Base-by-base conservation (phyloP, 1,140 invertebrate species). In the Lepidostoma basale region DNA sequence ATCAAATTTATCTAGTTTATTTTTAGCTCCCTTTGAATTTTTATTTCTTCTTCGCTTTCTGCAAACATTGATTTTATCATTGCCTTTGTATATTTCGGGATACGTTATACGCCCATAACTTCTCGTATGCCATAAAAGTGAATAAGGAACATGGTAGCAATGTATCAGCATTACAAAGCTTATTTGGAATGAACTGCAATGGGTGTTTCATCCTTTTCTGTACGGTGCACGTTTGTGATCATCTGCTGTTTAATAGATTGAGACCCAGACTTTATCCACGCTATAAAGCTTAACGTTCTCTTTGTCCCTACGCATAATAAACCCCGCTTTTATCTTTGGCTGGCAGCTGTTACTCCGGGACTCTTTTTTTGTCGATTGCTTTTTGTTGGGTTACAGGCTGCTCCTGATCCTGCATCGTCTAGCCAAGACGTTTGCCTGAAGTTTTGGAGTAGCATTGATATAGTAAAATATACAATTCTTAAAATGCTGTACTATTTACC, bases 221-320 rank as follows among this genome's bases (percentile, higher is more conserved):
- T 26, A 5, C 49, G 14, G 23, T 28, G 26, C 10, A 16, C 12
- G 23, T 54, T 30, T 12, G n/a, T 14, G 23, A 26, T 54, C 49
- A 28, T 54, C 49, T 54, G 49, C 25, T n/a, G 14, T 30, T 16
- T 12, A n/a, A 28, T 54, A 54, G n/a, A n/a, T 28, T 23, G 10
- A 54, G 30, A 26, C 23, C 18, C 49, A 9, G 49, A 10, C 26
- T 28, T 30, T 28, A 54, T 54, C 23, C 25, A 5, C 49, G 12
- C 25, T 54, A 16, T 54, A 54, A 54, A 54, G 49, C 49, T 28
- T 12, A 30, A 26, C 14, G 14, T 36, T 54, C 49, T 3, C 49
- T 54, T 54, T 54, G 49, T 54, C 49, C 49, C 49, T 28, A 28
- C 25, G 16, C 22, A 54, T 54, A 54, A 54, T 30, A 54, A 30